A percentile compares a stretch with the other conserved stretches of the same genome.
Conservation (phyloP, 2,113 vertebrate species). For the Dasyornis broadbenti region DNA sequence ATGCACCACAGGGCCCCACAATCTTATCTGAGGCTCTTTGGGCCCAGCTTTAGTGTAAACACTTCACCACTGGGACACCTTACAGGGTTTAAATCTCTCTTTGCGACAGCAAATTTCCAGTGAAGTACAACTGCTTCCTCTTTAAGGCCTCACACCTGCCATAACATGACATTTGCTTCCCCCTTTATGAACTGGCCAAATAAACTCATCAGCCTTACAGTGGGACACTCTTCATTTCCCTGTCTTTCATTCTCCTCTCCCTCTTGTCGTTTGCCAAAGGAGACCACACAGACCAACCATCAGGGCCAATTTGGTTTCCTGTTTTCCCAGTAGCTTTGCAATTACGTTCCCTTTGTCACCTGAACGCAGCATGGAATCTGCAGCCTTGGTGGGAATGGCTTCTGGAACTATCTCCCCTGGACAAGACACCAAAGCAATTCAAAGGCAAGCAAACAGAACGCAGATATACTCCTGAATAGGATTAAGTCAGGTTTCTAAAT, state of each 20-base stretch:
- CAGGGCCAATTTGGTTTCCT: slow-evolving; percentile 16
- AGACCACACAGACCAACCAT: slow-evolving; percentile 2
- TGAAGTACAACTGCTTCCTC: background rate
- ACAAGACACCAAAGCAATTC: slow-evolving; percentile 25
- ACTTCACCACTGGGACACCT: background rate
- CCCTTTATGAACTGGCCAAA: background rate
- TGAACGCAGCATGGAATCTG: background rate
- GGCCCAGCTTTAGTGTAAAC: background rate
- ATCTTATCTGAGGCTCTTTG: background rate
- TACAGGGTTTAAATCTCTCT: background rate
- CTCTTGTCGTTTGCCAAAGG: slow-evolving; percentile 9
- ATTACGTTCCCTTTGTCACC: slow-evolving; percentile 19
- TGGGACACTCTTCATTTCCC: background rate
- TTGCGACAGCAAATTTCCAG: background rate
- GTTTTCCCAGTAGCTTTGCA: slow-evolving; percentile 31
- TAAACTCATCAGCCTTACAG: background rate
- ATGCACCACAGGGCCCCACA: background rate
- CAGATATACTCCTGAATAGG: slow-evolving; percentile 2
- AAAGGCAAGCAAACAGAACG: slow-evolving; percentile 37
- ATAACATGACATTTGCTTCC: background rate
- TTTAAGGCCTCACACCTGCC: background rate
- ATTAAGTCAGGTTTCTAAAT: slow-evolving; percentile 8
- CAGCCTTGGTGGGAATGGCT: background rate
- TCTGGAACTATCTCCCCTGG: slow-evolving; percentile 37
- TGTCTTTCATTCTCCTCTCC: background rate